phyloP scores from a whole-genome alignment of 1,140 invertebrate genomes.

The Caenorhabditis latens region DNA sequence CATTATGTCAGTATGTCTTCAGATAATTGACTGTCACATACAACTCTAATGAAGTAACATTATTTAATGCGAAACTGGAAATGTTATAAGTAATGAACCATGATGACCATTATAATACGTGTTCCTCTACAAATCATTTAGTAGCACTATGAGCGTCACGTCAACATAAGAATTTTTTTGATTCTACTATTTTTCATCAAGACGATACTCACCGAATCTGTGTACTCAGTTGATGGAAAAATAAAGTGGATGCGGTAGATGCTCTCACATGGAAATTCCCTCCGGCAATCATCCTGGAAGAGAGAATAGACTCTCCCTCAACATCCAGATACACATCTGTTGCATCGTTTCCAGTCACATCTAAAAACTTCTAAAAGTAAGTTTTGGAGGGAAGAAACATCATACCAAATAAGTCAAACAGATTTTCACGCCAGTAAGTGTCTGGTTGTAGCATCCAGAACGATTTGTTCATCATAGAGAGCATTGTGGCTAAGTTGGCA shows the following conservation, averaged over 20 bases:
- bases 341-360: constrained; percentile 34
- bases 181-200: no score
- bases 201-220: constrained; percentile 5
- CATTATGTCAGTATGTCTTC: not conserved
- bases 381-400: not conserved
- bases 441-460: constrained; percentile 47
- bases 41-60: no score
- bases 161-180: no score
- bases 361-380: not conserved
- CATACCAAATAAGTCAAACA: constrained; percentile 28
- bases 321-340: constrained; percentile 34
- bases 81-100: no score
- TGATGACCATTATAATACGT: no score
- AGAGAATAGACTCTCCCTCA: constrained; percentile 29
- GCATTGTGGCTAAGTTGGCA: constrained; percentile 35
- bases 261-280: constrained; percentile 42
- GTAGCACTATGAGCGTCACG: no score
- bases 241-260: constrained; percentile 11
- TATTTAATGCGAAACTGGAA: no score
- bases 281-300: constrained; percentile 46
- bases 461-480: constrained; percentile 43
- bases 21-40: no score
- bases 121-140: no score
- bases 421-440: constrained; percentile 30
- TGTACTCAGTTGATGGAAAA: constrained; percentile 48